phyloP scores from a whole-genome alignment of 2,888 invertebrate genomes.

The Lapara coniferarum region DNA sequence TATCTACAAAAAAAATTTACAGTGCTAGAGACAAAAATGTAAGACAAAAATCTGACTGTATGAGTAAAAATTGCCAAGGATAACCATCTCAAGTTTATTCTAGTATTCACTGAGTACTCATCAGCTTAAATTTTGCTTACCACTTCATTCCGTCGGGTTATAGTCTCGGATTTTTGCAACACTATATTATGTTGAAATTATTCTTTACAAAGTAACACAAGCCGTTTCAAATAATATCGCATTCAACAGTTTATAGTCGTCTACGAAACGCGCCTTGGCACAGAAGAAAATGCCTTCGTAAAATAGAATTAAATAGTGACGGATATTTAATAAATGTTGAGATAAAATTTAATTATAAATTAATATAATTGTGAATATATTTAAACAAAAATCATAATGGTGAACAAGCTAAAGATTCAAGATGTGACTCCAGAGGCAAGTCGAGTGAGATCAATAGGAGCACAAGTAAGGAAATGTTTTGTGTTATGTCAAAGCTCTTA shows the following conservation, averaged over 20 bases:
- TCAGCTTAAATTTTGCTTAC: too few relatives aligned
- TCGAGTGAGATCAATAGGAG: conserved; percentile 55
- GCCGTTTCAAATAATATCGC: background rate
- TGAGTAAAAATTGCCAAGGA: too few relatives aligned
- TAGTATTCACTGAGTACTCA: too few relatives aligned
- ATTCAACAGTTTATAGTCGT: background rate
- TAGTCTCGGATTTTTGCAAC: background rate
- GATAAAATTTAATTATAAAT: background rate
- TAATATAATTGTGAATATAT: background rate
- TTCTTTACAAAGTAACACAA: conserved; percentile 9
- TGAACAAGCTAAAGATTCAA: conserved; percentile 54
- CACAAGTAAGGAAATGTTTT: conserved; percentile 57
- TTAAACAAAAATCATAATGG: conserved; percentile 52
- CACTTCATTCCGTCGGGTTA: background rate
- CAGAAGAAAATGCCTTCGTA: background rate
- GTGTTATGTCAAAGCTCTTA: too few relatives aligned
- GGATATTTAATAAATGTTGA: background rate
- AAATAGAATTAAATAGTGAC: background rate
- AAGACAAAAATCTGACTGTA: too few relatives aligned
- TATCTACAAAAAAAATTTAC: too few relatives aligned
- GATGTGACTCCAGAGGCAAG: conserved; percentile 43
- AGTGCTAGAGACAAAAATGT: too few relatives aligned
- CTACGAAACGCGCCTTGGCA: background rate
- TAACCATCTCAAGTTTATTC: too few relatives aligned
- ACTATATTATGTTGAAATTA: conserved; percentile 1